Conservation (phyloP, 2,797 vertebrate species). For the Nannoperca australis region DNA sequence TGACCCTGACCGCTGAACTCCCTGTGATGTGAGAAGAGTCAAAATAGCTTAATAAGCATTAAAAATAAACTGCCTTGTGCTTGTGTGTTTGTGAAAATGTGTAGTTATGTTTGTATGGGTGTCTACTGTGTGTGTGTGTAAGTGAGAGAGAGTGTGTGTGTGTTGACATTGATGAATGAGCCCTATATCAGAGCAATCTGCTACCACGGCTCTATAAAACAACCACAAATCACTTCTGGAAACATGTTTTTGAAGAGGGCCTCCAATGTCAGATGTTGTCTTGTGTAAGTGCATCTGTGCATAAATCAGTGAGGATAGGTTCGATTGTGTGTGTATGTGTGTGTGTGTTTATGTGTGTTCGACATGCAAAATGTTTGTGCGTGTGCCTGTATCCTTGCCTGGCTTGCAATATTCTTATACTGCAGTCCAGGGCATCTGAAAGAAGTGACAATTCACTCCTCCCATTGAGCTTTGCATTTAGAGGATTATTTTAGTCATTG, state of each 20-base stretch:
- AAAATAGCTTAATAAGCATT: not conserved
- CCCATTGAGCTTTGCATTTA: not conserved
- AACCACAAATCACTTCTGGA: slow-evolving; percentile 75
- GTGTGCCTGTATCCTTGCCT: not conserved
- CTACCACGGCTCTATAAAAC: slow-evolving; percentile 67
- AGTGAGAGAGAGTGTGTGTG: slow-evolving; percentile 20
- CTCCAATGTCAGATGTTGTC: slow-evolving; percentile 58
- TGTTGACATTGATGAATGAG: slow-evolving; percentile 78
- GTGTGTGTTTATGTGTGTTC: not conserved
- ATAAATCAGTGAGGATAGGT: slow-evolving; percentile 45
- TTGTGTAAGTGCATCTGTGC: slow-evolving; percentile 48
- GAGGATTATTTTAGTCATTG: slow-evolving; percentile 3
- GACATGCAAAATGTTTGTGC: not conserved
- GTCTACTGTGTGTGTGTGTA: slow-evolving; percentile 29
- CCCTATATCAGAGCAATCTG: slow-evolving; percentile 74
- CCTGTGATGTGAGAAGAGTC: not conserved
- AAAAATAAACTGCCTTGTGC: slow-evolving; percentile 1
- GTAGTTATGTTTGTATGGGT: slow-evolving; percentile 23
- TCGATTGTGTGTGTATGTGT: slow-evolving; percentile 16
- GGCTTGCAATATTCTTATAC: slow-evolving; percentile 6
- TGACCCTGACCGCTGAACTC: slow-evolving; percentile 9
- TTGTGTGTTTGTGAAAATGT: slow-evolving; percentile 18
- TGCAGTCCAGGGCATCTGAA: not conserved
- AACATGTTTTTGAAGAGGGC: slow-evolving; percentile 67
- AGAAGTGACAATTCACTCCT: slow-evolving; percentile 4